These are phyloP conservation scores for Sinocyclocheilus grahami DNA, from an alignment of 2,113 vertebrate species.

Conservation along the genomic window DNA sequence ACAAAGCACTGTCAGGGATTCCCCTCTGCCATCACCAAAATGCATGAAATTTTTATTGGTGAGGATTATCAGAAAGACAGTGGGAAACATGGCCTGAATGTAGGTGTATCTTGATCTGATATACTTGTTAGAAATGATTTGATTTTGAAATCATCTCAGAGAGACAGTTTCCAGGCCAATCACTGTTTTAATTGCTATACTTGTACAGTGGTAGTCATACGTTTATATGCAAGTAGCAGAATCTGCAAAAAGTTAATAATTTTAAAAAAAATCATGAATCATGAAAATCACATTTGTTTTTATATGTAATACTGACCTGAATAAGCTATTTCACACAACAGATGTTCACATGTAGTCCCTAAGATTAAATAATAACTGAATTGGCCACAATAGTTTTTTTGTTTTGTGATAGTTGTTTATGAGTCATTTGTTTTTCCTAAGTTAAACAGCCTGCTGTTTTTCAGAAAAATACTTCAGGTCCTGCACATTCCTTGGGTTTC, in stretches of 20 bases:
- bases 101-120: background rate
- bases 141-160: background rate
- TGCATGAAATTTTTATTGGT: background rate
- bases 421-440: background rate
- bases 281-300: background rate
- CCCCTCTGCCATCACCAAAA: background rate
- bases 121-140: background rate
- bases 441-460: background rate
- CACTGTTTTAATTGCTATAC: background rate
- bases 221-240: background rate
- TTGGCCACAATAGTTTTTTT: background rate
- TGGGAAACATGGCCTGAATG: background rate
- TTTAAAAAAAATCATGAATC: background rate
- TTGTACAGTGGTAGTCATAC: background rate
- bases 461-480: background rate
- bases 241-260: background rate
- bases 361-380: background rate
- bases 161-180: background rate
- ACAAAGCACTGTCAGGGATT: background rate
- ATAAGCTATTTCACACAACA: background rate
- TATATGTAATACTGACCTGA: background rate
- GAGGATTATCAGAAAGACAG: background rate
- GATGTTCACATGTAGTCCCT: background rate
- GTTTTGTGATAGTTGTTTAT: background rate
- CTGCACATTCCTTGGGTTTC: background rate